Evolutionary conservation across 2,113 vertebrate genomes (phyloP).

Genomic region (Serilophus lunatus): DNA sequence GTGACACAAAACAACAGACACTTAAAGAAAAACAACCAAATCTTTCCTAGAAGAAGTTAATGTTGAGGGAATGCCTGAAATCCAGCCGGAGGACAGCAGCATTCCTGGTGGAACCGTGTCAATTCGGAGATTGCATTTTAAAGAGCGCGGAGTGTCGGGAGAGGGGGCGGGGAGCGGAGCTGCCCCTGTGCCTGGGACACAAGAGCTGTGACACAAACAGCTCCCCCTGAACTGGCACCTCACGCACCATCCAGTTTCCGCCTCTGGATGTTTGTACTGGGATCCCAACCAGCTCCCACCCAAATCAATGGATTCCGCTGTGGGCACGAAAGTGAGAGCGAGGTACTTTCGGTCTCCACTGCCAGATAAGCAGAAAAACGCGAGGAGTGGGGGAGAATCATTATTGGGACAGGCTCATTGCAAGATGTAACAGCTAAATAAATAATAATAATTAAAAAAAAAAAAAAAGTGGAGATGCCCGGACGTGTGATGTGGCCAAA

Average conservation of each 20-base stretch:
- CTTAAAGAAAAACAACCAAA: neutral
- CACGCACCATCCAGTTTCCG: neutral
- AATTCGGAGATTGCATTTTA: neutral
- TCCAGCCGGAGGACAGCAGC: neutral
- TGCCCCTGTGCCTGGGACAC: slow-evolving; percentile 11
- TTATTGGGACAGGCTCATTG: neutral
- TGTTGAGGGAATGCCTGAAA: neutral
- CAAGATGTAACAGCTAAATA: neutral
- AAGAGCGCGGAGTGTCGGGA: neutral
- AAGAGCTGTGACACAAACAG: neutral
- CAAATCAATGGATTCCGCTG: neutral
- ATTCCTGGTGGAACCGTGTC: neutral
- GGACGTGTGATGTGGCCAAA: neutral
- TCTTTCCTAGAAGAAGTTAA: neutral
- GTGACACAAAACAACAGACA: neutral
- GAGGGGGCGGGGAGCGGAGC: neutral
- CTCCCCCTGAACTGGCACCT: neutral
- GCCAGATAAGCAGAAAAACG: neutral
- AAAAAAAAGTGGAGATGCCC: neutral
- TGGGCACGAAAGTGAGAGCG: neutral
- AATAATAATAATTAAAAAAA: neutral
- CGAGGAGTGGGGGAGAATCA: too few species aligned
- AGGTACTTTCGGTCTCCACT: neutral
- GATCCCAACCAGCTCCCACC: neutral
- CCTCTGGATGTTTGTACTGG: neutral